Evolutionary conservation across 2,888 invertebrate genomes (phyloP).

Genomic region (Cryptus armator): DNA sequence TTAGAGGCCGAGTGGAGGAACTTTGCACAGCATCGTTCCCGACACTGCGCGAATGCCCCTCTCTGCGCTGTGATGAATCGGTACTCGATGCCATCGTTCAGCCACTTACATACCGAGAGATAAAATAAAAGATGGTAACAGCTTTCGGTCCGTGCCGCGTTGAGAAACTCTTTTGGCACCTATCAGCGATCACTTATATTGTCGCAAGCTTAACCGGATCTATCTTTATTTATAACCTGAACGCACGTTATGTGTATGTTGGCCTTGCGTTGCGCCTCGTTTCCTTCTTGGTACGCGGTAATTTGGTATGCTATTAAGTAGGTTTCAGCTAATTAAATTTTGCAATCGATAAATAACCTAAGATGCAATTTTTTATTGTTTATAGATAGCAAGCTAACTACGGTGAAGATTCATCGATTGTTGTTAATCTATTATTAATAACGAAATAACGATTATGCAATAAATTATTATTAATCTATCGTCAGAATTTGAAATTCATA

Average conservation of each 20-base stretch:
- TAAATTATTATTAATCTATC: neutral
- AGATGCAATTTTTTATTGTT: neutral
- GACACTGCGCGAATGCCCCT: neutral
- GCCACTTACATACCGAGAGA: conserved; percentile 34
- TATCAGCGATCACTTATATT: conserved; percentile 69
- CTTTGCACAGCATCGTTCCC: conserved; percentile 62
- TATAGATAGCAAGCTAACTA: neutral
- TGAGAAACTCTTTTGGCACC: conserved; percentile 71
- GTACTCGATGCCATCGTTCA: conserved; percentile 64
- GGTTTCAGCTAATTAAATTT: neutral
- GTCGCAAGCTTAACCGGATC: conserved; percentile 67
- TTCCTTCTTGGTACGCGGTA: conserved; percentile 2
- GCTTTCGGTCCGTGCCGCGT: conserved; percentile 56
- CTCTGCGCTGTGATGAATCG: conserved; percentile 62
- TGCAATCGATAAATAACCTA: neutral
- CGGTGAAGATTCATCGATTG: neutral
- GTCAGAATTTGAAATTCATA: neutral
- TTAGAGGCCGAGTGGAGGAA: conserved; percentile 71
- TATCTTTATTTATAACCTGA: conserved; percentile 68
- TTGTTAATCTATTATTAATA: neutral
- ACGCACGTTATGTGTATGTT: conserved; percentile 33
- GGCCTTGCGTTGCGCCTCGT: conserved; percentile 32
- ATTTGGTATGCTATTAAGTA: conserved; percentile 17
- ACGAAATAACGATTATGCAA: neutral
- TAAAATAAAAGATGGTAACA: conserved; percentile 40